These are phyloP conservation scores for Trididemnum clinides DNA, from an alignment of 23 tunicate genomes.

Conservation along the genomic window DNA sequence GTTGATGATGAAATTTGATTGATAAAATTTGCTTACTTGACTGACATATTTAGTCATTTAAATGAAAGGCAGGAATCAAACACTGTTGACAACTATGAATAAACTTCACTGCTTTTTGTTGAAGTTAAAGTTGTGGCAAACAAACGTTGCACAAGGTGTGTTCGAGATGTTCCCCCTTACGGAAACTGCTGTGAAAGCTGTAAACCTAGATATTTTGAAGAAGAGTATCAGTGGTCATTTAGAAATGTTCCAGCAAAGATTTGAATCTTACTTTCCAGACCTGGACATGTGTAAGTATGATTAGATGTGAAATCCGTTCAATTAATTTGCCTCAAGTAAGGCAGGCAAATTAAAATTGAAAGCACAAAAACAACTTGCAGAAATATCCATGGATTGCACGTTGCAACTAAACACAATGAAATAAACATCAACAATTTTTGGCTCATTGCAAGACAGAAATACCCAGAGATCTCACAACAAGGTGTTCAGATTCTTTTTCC, in stretches of 20 bases:
- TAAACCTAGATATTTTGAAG: too few relatives aligned
- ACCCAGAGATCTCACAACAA: not conserved
- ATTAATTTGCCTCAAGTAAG: not conserved
- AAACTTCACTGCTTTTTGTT: too few relatives aligned
- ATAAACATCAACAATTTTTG: constrained; percentile 6
- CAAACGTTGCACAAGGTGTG: constrained; percentile 2
- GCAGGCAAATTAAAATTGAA: constrained; percentile 1
- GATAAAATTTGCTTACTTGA: not conserved
- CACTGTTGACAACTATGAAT: constrained; percentile 6
- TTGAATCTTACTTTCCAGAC: too few relatives aligned
- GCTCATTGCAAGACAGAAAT: not conserved
- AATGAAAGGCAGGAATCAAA: constrained; percentile 1
- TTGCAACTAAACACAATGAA: not conserved
- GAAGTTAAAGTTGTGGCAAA: constrained; percentile 22
- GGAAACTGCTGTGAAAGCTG: too few relatives aligned
- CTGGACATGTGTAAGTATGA: constrained; percentile 3
- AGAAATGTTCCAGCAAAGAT: too few relatives aligned
- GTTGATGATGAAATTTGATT: not conserved
- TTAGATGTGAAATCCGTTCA: not conserved
- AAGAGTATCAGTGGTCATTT: too few relatives aligned
- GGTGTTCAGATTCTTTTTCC: not conserved
- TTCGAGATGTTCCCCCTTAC: too few relatives aligned
- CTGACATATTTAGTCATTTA: not conserved
- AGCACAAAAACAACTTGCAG: constrained; percentile 26
- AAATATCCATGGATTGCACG: not conserved